Conservation (phyloP, 37 sponge, comb jelly and placozoan species). For the Geodia barretti region DNA sequence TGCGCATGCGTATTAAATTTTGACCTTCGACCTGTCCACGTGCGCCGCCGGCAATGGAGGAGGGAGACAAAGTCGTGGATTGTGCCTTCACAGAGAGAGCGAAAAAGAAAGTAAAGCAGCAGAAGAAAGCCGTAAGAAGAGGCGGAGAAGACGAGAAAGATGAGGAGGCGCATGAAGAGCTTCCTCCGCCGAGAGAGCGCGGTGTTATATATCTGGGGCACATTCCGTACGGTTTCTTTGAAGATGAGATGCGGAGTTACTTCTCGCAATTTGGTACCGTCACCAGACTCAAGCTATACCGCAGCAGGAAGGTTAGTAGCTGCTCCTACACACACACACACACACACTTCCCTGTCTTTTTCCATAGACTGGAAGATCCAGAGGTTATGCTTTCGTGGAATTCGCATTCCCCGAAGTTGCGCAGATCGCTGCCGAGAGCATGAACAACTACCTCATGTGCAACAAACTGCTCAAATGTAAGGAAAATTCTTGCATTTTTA, state of each 20-base stretch:
- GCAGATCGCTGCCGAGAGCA: conserved; percentile 89
- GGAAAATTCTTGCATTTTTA: neutral
- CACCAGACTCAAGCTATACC: conserved; percentile 67
- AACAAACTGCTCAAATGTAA: conserved; percentile 93
- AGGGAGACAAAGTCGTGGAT: neutral
- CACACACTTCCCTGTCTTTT: no score
- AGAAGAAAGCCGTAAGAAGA: neutral
- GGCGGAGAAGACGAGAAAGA: neutral
- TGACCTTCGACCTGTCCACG: no score
- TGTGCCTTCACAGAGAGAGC: neutral
- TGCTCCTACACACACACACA: no score
- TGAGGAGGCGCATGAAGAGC: neutral
- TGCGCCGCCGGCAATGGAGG: no score
- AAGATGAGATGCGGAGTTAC: conserved; percentile 82
- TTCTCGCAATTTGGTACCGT: conserved; percentile 97
- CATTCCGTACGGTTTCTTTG: conserved; percentile 96
- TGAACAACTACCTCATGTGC: conserved; percentile 98
- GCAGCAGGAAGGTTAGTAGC: conserved; percentile 80
- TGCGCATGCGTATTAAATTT: no score
- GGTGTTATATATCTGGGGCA: conserved; percentile 96
- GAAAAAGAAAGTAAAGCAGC: neutral
- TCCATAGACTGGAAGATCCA: conserved; percentile 86
- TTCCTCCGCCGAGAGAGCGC: conserved; percentile 5
- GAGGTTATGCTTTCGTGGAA: conserved; percentile 94
- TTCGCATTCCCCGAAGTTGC: conserved; percentile 94